phyloP scores from a whole-genome alignment of 2,888 invertebrate genomes.

The Netelia fuscicornis region DNA sequence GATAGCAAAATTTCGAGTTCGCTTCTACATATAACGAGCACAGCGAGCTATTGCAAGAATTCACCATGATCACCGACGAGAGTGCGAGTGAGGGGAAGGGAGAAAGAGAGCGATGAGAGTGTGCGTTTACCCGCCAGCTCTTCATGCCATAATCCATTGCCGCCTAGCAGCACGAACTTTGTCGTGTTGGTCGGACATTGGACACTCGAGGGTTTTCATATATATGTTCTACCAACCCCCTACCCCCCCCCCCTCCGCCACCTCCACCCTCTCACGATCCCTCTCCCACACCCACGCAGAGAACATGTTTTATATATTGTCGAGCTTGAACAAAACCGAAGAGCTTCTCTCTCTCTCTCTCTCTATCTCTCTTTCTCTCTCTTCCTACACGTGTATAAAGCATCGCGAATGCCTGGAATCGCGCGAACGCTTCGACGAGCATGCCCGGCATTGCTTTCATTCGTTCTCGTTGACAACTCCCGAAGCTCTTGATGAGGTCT shows the following conservation, averaged over 20 bases:
- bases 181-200: conserved; percentile 51
- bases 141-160: conserved; percentile 56
- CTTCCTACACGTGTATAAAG: not conserved
- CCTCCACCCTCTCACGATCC: not conserved
- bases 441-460: not conserved
- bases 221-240: not conserved
- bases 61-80: conserved; percentile 27
- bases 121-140: conserved; percentile 22
- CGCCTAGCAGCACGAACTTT: conserved; percentile 41
- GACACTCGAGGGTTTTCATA: conserved; percentile 37
- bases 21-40: conserved; percentile 48
- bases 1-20: conserved; percentile 34
- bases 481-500: not conserved
- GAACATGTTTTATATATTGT: conserved; percentile 12
- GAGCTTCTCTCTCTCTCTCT: not conserved
- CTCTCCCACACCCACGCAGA: not conserved
- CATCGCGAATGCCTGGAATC: conserved; percentile 11
- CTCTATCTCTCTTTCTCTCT: too few species aligned
- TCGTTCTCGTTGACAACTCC: not conserved
- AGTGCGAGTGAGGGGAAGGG: too few species aligned
- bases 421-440: conserved; percentile 1
- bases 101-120: not conserved
- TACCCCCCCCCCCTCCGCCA: not conserved
- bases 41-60: conserved; percentile 69
- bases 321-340: not conserved